phyloP scores from a whole-genome alignment of 2,113 vertebrate species.

The Tursiops truncatus region DNA sequence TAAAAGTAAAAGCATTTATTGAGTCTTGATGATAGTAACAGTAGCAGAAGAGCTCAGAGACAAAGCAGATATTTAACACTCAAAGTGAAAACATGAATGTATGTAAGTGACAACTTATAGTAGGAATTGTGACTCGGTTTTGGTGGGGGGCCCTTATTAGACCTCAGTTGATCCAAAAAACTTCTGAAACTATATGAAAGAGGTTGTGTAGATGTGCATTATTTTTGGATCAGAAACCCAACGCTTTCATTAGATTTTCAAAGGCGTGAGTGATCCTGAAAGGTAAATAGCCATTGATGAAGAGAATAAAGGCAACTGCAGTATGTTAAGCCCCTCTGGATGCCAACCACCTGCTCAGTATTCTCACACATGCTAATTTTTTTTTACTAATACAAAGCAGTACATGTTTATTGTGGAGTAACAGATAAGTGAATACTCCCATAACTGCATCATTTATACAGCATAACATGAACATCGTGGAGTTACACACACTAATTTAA shows the following conservation, averaged over 20 bases:
- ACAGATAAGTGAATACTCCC: not conserved
- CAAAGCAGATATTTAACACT: not conserved
- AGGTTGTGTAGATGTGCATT: not conserved
- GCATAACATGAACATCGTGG: not conserved
- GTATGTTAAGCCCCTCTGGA: not conserved
- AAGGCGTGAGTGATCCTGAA: not conserved
- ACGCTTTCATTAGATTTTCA: not conserved
- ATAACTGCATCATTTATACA: slow-evolving; percentile 21
- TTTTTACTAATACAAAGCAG: slow-evolving; percentile 28
- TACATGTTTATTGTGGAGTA: slow-evolving; percentile 1
- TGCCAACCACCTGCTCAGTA: not conserved
- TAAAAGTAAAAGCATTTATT: not conserved
- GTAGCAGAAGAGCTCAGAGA: not conserved
- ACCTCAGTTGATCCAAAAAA: not conserved
- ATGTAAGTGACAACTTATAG: not conserved
- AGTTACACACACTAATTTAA: not conserved
- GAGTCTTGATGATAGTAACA: not conserved
- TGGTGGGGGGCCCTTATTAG: not conserved
- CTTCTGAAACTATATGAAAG: not conserved
- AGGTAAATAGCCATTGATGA: not conserved
- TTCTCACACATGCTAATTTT: not conserved
- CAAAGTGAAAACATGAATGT: not conserved
- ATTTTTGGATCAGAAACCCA: not conserved
- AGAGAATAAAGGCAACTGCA: not conserved
- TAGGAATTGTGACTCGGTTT: not conserved